A percentile compares a stretch with the other conserved stretches of the same genome.
phyloP scores from a whole-genome alignment of 2,888 invertebrate species.

The Hypsopygia costalis region DNA sequence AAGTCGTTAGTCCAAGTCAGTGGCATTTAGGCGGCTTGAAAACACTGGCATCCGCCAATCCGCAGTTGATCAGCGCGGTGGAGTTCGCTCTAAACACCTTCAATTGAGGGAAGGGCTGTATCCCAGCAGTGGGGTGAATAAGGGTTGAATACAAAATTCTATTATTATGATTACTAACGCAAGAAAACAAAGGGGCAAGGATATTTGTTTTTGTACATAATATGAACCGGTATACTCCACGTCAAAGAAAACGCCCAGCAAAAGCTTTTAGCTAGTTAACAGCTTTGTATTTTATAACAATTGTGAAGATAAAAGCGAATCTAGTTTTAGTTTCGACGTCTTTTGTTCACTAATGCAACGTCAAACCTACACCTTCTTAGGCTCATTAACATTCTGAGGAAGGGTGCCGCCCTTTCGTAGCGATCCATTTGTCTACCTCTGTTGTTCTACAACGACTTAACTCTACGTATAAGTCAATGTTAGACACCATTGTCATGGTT shows the following conservation, averaged over 20 bases:
- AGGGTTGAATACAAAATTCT: too few species aligned
- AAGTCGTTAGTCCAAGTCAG: too few species aligned
- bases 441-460: constrained; percentile 15
- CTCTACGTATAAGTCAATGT: not conserved
- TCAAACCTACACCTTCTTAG: constrained; percentile 23
- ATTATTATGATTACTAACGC: too few species aligned
- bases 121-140: too few species aligned
- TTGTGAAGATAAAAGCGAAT: constrained; percentile 30
- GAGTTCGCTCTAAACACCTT: too few species aligned
- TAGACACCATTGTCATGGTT: not conserved
- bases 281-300: constrained; percentile 33
- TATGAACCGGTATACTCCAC: not conserved
- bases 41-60: too few species aligned
- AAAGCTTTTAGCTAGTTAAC: constrained; percentile 33
- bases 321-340: constrained; percentile 26
- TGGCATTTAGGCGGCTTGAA: too few species aligned
- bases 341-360: constrained; percentile 30
- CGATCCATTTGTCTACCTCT: constrained; percentile 21
- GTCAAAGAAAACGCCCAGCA: not conserved
- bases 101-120: too few species aligned
- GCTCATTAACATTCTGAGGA: constrained; percentile 19
- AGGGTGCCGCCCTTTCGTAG: constrained; percentile 20
- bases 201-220: too few species aligned
- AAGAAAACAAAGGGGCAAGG: too few species aligned
- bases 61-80: too few species aligned